Conservation (phyloP, 2,888 invertebrate genomes). For the Plagodis dolabraria region DNA sequence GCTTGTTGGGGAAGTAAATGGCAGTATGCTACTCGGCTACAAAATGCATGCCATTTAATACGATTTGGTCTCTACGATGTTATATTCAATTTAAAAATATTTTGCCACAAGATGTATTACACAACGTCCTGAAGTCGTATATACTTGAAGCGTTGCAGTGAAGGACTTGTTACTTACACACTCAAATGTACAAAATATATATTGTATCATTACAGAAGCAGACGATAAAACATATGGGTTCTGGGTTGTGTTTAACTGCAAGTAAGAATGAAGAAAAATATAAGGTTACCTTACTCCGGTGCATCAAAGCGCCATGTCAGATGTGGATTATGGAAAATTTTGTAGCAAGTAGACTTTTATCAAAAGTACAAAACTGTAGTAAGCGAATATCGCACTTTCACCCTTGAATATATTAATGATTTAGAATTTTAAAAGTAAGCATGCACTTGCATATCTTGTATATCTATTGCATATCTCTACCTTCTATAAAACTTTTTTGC, state of each 20-base stretch:
- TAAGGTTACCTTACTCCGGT: slow-evolving; percentile 41
- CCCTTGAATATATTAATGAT: too few species aligned
- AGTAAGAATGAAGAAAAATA: slow-evolving; percentile 32
- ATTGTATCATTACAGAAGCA: slow-evolving; percentile 43
- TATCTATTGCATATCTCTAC: too few species aligned
- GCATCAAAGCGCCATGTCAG: slow-evolving; percentile 41
- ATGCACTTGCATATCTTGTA: too few species aligned
- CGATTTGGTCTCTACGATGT: too few species aligned
- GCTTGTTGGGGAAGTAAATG: too few species aligned
- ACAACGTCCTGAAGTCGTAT: too few species aligned
- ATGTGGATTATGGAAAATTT: slow-evolving; percentile 60
- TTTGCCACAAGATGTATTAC: too few species aligned
- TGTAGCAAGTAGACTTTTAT: slow-evolving; percentile 37
- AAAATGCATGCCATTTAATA: too few species aligned
- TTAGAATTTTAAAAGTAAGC: too few species aligned
- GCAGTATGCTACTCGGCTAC: too few species aligned
- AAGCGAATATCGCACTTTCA: neutral
- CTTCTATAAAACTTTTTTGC: too few species aligned
- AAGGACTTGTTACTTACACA: neutral
- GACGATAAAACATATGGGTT: slow-evolving; percentile 48
- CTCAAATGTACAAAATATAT: neutral
- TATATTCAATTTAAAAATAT: too few species aligned
- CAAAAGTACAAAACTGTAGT: slow-evolving; percentile 36
- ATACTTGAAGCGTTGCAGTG: neutral
- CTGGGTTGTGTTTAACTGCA: slow-evolving; percentile 51